Base-by-base conservation (phyloP, 1,140 invertebrate species). In the Yoshiicerus persimilis region DNA sequence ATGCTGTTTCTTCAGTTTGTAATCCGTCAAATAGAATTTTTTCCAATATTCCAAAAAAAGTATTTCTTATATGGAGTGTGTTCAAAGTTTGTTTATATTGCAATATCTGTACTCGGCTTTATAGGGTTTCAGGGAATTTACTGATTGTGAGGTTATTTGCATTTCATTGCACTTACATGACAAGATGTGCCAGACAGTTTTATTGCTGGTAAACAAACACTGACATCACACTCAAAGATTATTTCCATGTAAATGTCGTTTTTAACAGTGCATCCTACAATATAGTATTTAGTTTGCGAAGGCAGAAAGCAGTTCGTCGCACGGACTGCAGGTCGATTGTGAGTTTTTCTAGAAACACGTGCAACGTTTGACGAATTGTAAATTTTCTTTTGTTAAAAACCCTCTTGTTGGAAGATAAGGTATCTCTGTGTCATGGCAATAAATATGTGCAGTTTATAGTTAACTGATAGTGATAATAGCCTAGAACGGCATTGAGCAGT, bases 171-270 rank as follows among this genome's bases (percentile, higher is more conserved):
- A 80, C 75, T 32, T 80, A 32, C 16, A 80, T 80, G 75, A 80
- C 75, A 80, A 80, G 34, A 38, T 80, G 75, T 80, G 75, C 75
- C 75, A 80, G 75, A 34, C 75, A 80, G 75, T 80, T 80, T 80
- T 80, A 80, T 80, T 80, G 16, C 75, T 70, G 30, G 66, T 70
- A 70, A 70, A 70, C 66, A 70, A 70, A 70, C 66, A 70, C 25
- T 34, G 20, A 80, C 34, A 32, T 20, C 34, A 80, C 6, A 32
- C 20, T 56, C 75, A 80, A n/a, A 34, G 20, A 34, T 80, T n/a
- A 36, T 80, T 80, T 80, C 38, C 75, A n/a, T 38, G 75, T 38
- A 36, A 36, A 32, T 38, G 32, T 80, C 75, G 16, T 80, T 80
- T 25, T 77, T 25, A 3, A 70, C 11, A 30, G 75, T 36, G 16